Base-by-base conservation (phyloP, 2,888 invertebrate genomes). In the Acleris cristana region DNA sequence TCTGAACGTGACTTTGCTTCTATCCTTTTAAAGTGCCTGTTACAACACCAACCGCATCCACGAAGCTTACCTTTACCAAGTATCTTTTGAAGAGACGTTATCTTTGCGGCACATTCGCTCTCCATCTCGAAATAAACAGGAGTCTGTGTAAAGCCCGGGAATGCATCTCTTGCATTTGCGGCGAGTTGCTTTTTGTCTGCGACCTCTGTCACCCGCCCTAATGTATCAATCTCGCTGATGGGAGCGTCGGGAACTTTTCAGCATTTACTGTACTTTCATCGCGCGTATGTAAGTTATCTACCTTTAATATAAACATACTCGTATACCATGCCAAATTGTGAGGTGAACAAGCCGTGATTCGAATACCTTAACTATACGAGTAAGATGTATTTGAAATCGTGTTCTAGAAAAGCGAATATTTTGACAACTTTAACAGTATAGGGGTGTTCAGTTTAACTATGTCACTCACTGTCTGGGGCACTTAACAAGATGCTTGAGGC, bases 151-250 rank as follows among this genome's bases (percentile, higher is more conserved):
- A 88, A 86, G 87, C 85, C 85, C 78, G 58, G 64, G 78, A 79
- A 80, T 82, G 79, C 82, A 80, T 79, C 79, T 77, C 75, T 74
- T 76, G 75, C 76, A 80, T 81, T 21, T 49, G 51, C 52, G 52
- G 52, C 51, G 30, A 51, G 51, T 60, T 52, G 45, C 60, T 45
- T 63, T 67, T 63, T 63, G 67, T 63, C 12, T 52, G 52, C 52
- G 56, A 73, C 77, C 75, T 74, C 72, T 76, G 77, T 75, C 73
- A 74, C 73, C 73, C 70, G 71, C 76, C 75, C 81, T 79, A 83
- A 81, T 79, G 81, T 79, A 80, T 79, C 82, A 84, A 84, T 87
- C 85, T 79, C 71, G 70, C 80, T 85, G 84, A 88, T 85, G 84
- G 76, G 70, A 49, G 49, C 62, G 55, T 62, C 54, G 64, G 44